Conservation (phyloP, 1,140 invertebrate genomes). For the Drosophila elegans region DNA sequence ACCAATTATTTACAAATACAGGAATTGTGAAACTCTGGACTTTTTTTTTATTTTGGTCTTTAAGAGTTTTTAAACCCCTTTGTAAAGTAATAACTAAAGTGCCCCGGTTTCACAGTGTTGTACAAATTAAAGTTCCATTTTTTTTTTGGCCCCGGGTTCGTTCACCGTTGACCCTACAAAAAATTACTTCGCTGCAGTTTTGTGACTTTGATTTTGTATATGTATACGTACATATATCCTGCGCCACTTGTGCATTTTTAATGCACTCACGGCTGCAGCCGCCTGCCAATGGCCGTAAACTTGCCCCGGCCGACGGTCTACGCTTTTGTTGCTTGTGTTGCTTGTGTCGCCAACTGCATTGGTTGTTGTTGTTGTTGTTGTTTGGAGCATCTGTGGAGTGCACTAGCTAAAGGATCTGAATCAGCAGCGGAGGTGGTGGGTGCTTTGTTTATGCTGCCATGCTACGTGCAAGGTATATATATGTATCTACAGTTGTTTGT, state of each 20-base stretch:
- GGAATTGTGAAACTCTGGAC: no score
- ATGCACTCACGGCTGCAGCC: slow-evolving; percentile 51
- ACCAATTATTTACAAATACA: no score
- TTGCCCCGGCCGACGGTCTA: slow-evolving; percentile 35
- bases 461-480: slow-evolving; percentile 29
- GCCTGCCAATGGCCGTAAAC: slow-evolving; percentile 66
- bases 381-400: slow-evolving; percentile 59
- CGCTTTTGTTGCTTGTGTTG: slow-evolving; percentile 54
- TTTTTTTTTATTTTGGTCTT: no score
- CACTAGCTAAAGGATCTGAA: slow-evolving; percentile 51
- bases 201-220: slow-evolving; percentile 68
- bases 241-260: slow-evolving; percentile 72
- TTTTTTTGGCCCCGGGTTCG: slow-evolving; percentile 35
- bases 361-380: slow-evolving; percentile 13
- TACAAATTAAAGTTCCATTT: background rate
- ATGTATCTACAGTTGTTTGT: slow-evolving; percentile 10
- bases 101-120: no score
- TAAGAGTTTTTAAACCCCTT: no score
- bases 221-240: slow-evolving; percentile 46
- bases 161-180: slow-evolving; percentile 73
- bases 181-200: slow-evolving; percentile 55
- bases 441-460: slow-evolving; percentile 55
- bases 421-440: slow-evolving; percentile 21
- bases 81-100: no score
- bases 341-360: slow-evolving; percentile 51